phyloP scores from a whole-genome alignment of 2,113 vertebrate genomes.

The Paratilapia polleni region DNA sequence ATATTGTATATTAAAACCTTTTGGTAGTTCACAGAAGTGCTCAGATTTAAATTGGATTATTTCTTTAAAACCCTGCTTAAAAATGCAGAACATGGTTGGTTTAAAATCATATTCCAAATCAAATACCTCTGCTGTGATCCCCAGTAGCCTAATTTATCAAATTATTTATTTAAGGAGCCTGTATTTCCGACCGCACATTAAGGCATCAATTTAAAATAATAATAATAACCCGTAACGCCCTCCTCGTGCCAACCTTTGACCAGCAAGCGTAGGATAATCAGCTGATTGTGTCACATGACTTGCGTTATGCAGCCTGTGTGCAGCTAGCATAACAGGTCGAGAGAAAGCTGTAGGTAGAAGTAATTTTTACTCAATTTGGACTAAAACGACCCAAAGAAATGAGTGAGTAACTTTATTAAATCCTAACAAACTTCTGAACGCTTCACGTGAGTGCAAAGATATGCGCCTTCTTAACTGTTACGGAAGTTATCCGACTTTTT shows the following conservation, averaged over 20 bases:
- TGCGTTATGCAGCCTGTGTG: constrained; percentile 18
- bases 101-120: neutral
- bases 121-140: neutral
- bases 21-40: no score
- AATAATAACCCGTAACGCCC: constrained; percentile 1
- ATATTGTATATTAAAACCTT: neutral
- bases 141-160: rapidly evolving
- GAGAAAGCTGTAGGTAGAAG: neutral
- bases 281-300: constrained; percentile 81
- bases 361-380: neutral
- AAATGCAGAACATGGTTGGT: neutral
- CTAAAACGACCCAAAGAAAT: constrained; percentile 7
- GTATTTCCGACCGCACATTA: neutral
- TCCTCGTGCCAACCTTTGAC: constrained; percentile 56
- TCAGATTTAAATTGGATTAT: no score
- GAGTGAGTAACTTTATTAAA: constrained; percentile 41
- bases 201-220: neutral
- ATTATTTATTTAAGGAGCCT: neutral
- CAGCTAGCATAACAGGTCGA: constrained; percentile 45
- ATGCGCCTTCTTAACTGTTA: neutral
- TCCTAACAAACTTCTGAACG: rapidly evolving
- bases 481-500: neutral
- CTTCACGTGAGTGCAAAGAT: neutral
- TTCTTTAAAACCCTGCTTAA: neutral
- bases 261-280: constrained; percentile 56